Evolutionary conservation across 2,113 vertebrate species (phyloP).

Genomic region (Rhinolophus sinicus): DNA sequence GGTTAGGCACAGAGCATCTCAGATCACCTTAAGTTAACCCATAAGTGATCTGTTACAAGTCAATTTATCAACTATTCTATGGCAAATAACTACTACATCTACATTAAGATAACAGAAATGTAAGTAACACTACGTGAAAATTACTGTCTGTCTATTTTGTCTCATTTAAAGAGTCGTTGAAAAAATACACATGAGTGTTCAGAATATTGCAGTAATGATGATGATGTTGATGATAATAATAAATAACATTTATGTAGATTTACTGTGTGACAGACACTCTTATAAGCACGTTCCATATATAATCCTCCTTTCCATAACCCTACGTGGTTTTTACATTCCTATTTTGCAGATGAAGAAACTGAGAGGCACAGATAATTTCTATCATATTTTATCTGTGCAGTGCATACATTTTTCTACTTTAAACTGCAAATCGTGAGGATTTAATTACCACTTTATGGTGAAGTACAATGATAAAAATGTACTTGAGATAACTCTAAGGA

Average conservation of each 20-base stretch:
- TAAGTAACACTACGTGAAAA: background rate
- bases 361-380: background rate
- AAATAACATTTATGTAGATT: background rate
- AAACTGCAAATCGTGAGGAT: background rate
- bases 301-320: background rate
- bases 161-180: background rate
- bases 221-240: background rate
- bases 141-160: background rate
- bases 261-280: background rate
- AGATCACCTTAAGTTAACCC: background rate
- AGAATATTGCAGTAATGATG: background rate
- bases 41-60: background rate
- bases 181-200: background rate
- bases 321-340: background rate
- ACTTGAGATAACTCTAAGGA: background rate
- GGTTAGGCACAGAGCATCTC: background rate
- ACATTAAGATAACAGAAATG: background rate
- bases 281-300: background rate
- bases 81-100: background rate
- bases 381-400: background rate
- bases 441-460: background rate
- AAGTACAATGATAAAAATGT: background rate
- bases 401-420: background rate
- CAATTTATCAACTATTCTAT: background rate
- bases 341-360: background rate